Conservation (phyloP, 2,113 vertebrate genomes). For the Enhydra lutris region DNA sequence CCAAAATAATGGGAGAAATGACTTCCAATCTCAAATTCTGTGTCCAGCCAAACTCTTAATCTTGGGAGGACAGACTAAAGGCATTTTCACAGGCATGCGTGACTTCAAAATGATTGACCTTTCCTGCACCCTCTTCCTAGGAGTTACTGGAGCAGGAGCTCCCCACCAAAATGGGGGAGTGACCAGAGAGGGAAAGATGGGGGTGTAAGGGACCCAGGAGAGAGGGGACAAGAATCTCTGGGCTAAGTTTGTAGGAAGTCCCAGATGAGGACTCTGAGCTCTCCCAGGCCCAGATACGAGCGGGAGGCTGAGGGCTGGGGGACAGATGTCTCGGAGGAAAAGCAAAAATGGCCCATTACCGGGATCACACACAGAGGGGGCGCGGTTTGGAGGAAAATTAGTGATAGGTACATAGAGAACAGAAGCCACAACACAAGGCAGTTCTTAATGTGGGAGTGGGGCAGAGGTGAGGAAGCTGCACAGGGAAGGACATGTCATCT, state of each 20-base stretch:
- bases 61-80: background rate
- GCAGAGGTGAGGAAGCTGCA: background rate
- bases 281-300: background rate
- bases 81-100: background rate
- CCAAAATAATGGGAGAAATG: background rate
- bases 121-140: background rate
- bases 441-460: background rate
- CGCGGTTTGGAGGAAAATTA: background rate
- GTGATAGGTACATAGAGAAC: background rate
- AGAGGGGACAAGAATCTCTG: background rate
- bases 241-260: background rate
- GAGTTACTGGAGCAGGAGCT: background rate
- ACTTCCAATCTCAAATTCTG: background rate
- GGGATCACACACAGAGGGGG: background rate
- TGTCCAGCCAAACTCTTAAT: background rate
- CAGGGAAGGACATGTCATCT: background rate
- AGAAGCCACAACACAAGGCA: background rate
- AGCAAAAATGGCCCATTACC: background rate
- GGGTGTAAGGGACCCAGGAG: background rate
- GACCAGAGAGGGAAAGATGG: background rate
- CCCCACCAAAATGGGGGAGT: background rate
- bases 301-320: background rate
- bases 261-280: no score
- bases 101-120: background rate
- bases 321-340: background rate